Base-by-base conservation (phyloP, 2,888 invertebrate genomes). In the Epistrophe grossulariae region DNA sequence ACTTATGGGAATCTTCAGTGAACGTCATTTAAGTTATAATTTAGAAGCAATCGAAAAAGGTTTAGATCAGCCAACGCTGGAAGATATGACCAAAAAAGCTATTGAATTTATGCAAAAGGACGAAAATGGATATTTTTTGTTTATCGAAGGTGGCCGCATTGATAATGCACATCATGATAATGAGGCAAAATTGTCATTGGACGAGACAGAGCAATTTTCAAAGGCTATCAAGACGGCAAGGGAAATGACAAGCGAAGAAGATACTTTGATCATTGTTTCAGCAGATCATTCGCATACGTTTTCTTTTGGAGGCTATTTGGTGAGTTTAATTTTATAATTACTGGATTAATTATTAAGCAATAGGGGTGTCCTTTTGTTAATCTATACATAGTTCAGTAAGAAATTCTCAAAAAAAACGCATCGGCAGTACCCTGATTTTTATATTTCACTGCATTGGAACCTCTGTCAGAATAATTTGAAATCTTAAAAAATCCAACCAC, bases 281-380 rank as follows among this genome's bases (percentile, higher is more conserved):
- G 94, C 97, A 0, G 97, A 97, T 92, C 97, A 97, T 90, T 95
- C 96, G 2, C 97, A 97, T 91, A 95, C 96, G 0, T 95, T 97
- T 94, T 94, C 94, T 13, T 94, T 95, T 77, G 94, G 94, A 35
- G 97, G 97, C 0, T 97, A 97, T 91, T 95, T 96, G 55, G 93
- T 93, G 88, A 91, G 90, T 88, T 52, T 15, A n/a, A 2, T 8
- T 35, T 35, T 24, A 35, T 35, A 35, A 9, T 7, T 31, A 7
- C 28, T 28, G 28, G 28, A 28, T 5, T n/a, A n/a, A n/a, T n/a
- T n/a, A n/a, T n/a, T n/a, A n/a, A n/a, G n/a, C n/a, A n/a, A n/a
- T n/a, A n/a, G n/a, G n/a, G n/a, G n/a, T n/a, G n/a, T n/a, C n/a
- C n/a, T n/a, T n/a, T n/a, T n/a, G n/a, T n/a, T n/a, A n/a, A n/a